Evolutionary conservation across 2,888 invertebrate genomes (phyloP).

Genomic region (Oegoconia quadripuncta): DNA sequence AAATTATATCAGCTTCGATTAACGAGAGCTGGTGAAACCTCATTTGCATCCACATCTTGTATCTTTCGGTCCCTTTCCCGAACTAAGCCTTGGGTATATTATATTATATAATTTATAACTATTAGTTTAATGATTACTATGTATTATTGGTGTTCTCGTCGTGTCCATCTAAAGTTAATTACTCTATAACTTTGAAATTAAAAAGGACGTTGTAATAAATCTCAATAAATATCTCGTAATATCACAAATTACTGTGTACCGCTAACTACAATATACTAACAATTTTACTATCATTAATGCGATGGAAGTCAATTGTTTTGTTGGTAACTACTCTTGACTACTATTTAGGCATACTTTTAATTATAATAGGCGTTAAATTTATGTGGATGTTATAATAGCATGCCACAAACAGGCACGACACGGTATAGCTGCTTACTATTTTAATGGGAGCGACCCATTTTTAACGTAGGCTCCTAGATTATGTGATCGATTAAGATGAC

Average conservation of each 20-base stretch:
- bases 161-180: conserved; percentile 66
- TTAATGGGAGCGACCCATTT: too few species aligned
- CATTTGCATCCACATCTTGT: neutral
- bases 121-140: conserved; percentile 39
- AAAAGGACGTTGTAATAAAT: conserved; percentile 72
- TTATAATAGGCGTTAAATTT: conserved; percentile 4
- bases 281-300: conserved; percentile 46
- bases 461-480: too few species aligned
- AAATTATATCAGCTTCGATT: too few species aligned
- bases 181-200: conserved; percentile 63
- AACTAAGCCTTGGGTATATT: conserved; percentile 30
- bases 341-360: conserved; percentile 8
- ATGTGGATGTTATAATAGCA: conserved; percentile 5
- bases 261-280: conserved; percentile 62
- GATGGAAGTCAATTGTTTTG: conserved; percentile 45
- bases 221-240: conserved; percentile 71
- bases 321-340: conserved; percentile 8
- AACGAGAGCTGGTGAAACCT: neutral
- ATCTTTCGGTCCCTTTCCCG: conserved; percentile 26
- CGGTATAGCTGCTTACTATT: conserved; percentile 65
- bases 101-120: conserved; percentile 23
- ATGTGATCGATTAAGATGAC: too few species aligned
- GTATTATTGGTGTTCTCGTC: conserved; percentile 74
- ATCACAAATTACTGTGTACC: conserved; percentile 75
- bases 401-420: conserved; percentile 46